Conservation (phyloP, 1,140 invertebrate species). For the Rhyacophila brunnea region DNA sequence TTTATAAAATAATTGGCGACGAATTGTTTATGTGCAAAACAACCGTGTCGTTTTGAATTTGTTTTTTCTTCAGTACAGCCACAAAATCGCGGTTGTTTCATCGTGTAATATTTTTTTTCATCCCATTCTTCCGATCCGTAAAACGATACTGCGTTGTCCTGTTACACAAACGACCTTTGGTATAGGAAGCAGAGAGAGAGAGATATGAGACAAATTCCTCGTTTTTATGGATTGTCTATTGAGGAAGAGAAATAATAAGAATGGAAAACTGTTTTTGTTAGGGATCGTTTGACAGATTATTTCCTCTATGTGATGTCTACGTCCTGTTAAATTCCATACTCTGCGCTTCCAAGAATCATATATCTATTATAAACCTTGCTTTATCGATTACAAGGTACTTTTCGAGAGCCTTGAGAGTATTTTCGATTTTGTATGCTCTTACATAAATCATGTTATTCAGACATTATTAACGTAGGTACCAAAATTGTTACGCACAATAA, state of each 20-base stretch:
- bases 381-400: no score
- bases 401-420: no score
- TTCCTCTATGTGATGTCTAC: not conserved
- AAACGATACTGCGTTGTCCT: slow-evolving; percentile 17
- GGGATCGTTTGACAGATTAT: slow-evolving; percentile 8
- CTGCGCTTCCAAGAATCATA: no score
- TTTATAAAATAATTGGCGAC: not conserved
- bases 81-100: slow-evolving; percentile 19
- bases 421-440: no score
- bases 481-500: no score
- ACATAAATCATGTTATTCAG: no score
- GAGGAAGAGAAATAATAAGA: not conserved
- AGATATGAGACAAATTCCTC: slow-evolving; percentile 6
- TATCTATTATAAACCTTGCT: no score
- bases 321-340: not conserved
- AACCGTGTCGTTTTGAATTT: slow-evolving; percentile 2
- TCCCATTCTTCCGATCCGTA: slow-evolving; percentile 12
- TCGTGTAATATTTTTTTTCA: slow-evolving; percentile 7
- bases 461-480: no score
- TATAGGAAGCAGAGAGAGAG: not conserved
- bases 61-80: slow-evolving; percentile 11
- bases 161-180: slow-evolving; percentile 15
- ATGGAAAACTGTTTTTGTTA: slow-evolving; percentile 8
- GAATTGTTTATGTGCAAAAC: not conserved
- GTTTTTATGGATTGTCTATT: slow-evolving; percentile 4